These are phyloP conservation scores for Ceyx erithaca DNA, from an alignment of 2,797 vertebrate species.

Conservation along the genomic window DNA sequence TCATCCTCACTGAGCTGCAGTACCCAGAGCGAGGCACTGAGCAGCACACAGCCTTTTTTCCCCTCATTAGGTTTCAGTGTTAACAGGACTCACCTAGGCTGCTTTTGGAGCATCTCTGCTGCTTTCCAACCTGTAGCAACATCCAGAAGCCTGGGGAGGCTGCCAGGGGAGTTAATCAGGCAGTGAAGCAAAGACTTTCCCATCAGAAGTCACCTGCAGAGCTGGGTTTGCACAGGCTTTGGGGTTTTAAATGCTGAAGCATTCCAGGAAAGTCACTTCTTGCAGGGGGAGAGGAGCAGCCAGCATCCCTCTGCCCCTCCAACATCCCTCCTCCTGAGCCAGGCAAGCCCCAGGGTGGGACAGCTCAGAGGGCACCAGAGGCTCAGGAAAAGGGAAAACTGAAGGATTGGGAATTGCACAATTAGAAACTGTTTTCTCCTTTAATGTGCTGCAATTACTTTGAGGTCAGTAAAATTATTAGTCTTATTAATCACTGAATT, in stretches of 20 bases:
- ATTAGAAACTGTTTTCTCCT: slow-evolving; percentile 33
- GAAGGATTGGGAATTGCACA: slow-evolving; percentile 17
- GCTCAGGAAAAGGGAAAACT: neutral
- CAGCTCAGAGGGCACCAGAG: neutral
- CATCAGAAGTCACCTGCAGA: neutral
- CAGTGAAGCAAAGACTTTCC: neutral
- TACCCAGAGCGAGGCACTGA: too few relatives aligned
- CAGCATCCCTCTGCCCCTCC: neutral
- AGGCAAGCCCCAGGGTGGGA: neutral
- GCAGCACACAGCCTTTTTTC: neutral
- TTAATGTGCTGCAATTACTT: slow-evolving; percentile 52
- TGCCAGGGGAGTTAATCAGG: neutral
- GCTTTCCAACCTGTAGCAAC: neutral
- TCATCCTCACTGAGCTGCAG: accelerated
- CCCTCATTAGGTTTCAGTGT: neutral
- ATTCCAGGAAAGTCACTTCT: neutral
- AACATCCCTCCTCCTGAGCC: neutral
- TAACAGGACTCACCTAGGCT: neutral
- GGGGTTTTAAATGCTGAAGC: neutral
- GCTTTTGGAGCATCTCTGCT: neutral
- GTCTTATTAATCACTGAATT: slow-evolving; percentile 46
- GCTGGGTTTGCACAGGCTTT: neutral
- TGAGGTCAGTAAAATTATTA: slow-evolving; percentile 65
- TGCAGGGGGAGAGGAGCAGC: neutral
- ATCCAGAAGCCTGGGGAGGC: neutral